Evolutionary conservation across 2,888 invertebrate species (phyloP).

Genomic region (Geophilus truncorum): DNA sequence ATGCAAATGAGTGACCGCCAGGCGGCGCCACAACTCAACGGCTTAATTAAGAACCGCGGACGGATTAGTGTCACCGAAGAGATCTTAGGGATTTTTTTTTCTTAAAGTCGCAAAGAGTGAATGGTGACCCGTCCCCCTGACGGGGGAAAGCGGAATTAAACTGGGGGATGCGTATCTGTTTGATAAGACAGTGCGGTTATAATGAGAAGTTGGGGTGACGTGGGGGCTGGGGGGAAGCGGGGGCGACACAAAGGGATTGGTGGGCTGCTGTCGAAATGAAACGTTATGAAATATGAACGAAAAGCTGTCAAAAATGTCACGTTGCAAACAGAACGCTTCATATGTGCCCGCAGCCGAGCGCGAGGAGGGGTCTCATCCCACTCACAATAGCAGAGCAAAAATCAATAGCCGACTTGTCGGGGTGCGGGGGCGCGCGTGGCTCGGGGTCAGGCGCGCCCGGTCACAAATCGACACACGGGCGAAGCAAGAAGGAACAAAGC

Average conservation of each 20-base stretch:
- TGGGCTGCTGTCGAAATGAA: constrained; percentile 29
- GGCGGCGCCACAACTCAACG: neutral
- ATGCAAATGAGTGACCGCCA: constrained; percentile 10
- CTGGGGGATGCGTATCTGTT: neutral
- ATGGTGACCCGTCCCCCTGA: no score
- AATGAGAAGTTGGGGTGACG: constrained; percentile 1
- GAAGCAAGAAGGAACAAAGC: neutral
- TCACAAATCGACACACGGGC: constrained; percentile 15
- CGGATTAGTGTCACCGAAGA: neutral
- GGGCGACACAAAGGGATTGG: neutral
- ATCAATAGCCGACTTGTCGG: neutral
- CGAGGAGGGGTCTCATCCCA: neutral
- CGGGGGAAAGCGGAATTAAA: neutral
- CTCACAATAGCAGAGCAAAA: neutral
- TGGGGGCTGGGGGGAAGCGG: neutral
- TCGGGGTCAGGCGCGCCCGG: neutral
- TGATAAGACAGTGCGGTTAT: neutral
- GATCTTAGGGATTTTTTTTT: neutral
- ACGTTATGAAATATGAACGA: constrained; percentile 34
- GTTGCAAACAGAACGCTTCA: neutral
- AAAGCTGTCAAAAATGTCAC: constrained; percentile 34
- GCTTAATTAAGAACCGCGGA: neutral
- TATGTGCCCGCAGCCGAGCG: neutral
- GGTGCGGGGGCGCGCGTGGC: neutral
- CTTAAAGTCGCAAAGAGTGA: neutral